These are phyloP conservation scores for Margarornis squamiger DNA, from an alignment of 2,797 vertebrate species.

Conservation along the genomic window DNA sequence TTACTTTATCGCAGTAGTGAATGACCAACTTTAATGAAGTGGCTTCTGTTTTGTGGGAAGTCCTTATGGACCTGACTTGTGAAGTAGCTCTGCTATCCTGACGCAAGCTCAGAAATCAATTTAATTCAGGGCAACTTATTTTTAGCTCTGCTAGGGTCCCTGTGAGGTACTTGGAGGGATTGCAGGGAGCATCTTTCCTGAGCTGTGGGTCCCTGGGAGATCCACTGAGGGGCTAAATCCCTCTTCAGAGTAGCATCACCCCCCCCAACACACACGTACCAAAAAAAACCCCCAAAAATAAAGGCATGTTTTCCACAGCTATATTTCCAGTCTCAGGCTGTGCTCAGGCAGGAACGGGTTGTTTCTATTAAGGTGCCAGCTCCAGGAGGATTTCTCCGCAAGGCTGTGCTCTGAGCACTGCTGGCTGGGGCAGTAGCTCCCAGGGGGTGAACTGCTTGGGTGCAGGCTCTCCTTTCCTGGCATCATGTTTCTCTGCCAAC, in stretches of 20 bases:
- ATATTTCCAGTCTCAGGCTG: background rate
- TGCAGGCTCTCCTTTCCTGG: accelerated
- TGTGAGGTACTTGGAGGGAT: accelerated
- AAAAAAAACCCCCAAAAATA: background rate
- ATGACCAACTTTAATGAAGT: conserved; percentile 20
- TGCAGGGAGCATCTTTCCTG: background rate
- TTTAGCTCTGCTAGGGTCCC: background rate
- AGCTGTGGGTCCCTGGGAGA: accelerated
- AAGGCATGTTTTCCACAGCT: background rate
- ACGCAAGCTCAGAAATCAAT: background rate
- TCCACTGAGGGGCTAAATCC: background rate
- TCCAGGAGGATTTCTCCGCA: background rate
- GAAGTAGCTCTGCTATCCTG: accelerated
- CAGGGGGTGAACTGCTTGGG: accelerated
- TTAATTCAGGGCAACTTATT: background rate
- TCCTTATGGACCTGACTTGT: background rate
- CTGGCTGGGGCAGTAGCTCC: background rate
- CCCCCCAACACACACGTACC: no score
- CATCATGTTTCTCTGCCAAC: accelerated
- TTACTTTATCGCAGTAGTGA: background rate
- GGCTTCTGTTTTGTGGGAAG: background rate
- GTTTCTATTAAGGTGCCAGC: background rate
- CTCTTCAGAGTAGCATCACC: background rate
- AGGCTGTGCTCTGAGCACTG: background rate
- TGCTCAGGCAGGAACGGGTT: background rate